Evolutionary conservation across 2,797 vertebrate species (phyloP).

Genomic region (Spondyliosoma cantharus): DNA sequence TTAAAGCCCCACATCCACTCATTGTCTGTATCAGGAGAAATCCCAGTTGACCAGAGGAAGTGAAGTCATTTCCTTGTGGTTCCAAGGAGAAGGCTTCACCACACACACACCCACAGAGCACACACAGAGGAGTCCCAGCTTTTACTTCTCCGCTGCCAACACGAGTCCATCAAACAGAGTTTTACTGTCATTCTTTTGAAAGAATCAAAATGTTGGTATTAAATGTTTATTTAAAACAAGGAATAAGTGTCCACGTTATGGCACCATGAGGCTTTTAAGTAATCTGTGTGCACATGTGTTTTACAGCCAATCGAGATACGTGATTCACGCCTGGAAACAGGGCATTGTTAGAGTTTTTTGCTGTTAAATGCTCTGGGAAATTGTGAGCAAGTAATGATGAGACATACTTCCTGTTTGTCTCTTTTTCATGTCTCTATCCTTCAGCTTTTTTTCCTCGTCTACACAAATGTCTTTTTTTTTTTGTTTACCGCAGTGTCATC

Average conservation of each 20-base stretch:
- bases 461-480: slow-evolving; percentile 8
- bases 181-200: not conserved
- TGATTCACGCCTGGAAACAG: slow-evolving; percentile 55
- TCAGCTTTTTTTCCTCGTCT: not conserved
- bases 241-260: not conserved
- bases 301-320: not conserved
- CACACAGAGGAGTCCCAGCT: slow-evolving; percentile 25
- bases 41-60: slow-evolving; percentile 83
- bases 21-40: slow-evolving; percentile 83
- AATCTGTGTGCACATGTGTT: slow-evolving; percentile 18
- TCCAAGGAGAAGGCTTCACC: slow-evolving; percentile 59
- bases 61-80: slow-evolving; percentile 83
- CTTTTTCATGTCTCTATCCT: not conserved
- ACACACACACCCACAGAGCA: slow-evolving; percentile 22
- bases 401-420: slow-evolving; percentile 54
- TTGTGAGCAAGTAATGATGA: slow-evolving; percentile 30
- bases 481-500: not conserved
- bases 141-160: slow-evolving; percentile 1
- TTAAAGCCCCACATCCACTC: slow-evolving; percentile 80
- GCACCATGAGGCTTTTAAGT: not conserved
- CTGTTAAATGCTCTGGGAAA: slow-evolving; percentile 15
- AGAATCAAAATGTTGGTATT: slow-evolving; percentile 2
- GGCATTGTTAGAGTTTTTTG: slow-evolving; percentile 16
- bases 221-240: slow-evolving; percentile 9
- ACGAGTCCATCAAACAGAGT: slow-evolving; percentile 4